These are phyloP conservation scores for Morone chrysops DNA, from an alignment of 2,113 vertebrate genomes.

Conservation along the genomic window DNA sequence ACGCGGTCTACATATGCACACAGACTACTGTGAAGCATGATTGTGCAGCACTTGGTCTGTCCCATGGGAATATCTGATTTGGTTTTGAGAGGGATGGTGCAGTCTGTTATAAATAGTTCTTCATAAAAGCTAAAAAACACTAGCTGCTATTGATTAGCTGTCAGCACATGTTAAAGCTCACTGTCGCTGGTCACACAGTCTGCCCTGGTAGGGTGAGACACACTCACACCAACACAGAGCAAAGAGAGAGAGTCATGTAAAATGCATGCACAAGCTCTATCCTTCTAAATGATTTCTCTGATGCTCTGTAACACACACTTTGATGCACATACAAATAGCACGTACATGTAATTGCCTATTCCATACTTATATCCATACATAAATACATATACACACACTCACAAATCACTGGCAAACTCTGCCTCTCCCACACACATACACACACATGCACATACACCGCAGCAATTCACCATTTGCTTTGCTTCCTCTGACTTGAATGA, in stretches of 20 bases:
- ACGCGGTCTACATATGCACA: not conserved
- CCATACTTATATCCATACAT: not conserved
- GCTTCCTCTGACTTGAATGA: conserved; percentile 41
- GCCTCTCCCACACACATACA: not conserved
- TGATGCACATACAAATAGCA: not conserved
- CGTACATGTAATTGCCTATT: not conserved
- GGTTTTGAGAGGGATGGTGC: conserved; percentile 69
- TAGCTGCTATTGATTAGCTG: conserved; percentile 83
- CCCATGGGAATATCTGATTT: conserved; percentile 79
- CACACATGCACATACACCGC: not conserved
- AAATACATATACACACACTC: not conserved
- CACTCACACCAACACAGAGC: not conserved
- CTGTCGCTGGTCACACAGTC: conserved; percentile 70
- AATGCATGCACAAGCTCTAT: conserved; percentile 14
- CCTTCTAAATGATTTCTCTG: conserved; percentile 8
- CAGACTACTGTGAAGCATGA: conserved; percentile 19
- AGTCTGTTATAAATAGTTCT: conserved; percentile 77
- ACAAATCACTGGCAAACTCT: not conserved
- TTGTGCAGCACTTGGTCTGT: conserved; percentile 53
- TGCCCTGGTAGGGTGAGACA: conserved; percentile 28
- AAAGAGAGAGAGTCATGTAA: conserved; percentile 8
- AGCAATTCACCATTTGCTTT: conserved; percentile 28
- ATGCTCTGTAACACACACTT: conserved; percentile 5
- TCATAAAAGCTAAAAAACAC: conserved; percentile 84
- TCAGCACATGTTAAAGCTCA: conserved; percentile 79